Evolutionary conservation across 2,113 vertebrate genomes (phyloP).

Genomic region (Oreotragus oreotragus): DNA sequence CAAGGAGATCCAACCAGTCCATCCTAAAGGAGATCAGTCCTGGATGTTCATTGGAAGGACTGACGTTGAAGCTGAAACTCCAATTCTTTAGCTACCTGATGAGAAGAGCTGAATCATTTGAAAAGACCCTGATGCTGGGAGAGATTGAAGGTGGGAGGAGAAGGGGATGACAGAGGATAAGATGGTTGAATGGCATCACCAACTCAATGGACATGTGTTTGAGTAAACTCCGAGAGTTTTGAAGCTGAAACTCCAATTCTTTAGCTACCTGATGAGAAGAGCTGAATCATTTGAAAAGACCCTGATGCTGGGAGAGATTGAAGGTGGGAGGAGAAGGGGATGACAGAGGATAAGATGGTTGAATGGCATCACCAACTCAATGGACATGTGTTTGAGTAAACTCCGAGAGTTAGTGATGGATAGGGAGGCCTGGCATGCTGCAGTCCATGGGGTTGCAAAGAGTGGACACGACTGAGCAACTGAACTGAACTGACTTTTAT

Average conservation of each 20-base stretch:
- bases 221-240: neutral
- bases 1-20: neutral
- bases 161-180: neutral
- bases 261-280: neutral
- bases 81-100: neutral
- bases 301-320: neutral
- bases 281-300: neutral
- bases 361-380: neutral
- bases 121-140: neutral
- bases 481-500: neutral
- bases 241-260: neutral
- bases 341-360: neutral
- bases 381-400: neutral
- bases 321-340: neutral
- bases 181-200: neutral
- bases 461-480: neutral
- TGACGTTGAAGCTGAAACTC: neutral
- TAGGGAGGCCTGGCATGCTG: neutral
- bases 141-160: neutral
- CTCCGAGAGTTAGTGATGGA: neutral
- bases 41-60: neutral
- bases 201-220: neutral
- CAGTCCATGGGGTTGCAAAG: neutral
- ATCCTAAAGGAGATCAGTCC: neutral
- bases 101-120: neutral